Evolutionary conservation across 2,113 vertebrate species (phyloP), one percentile per base, ranked within the genome.

Genomic region (Ailuropoda melanoleuca): DNA sequence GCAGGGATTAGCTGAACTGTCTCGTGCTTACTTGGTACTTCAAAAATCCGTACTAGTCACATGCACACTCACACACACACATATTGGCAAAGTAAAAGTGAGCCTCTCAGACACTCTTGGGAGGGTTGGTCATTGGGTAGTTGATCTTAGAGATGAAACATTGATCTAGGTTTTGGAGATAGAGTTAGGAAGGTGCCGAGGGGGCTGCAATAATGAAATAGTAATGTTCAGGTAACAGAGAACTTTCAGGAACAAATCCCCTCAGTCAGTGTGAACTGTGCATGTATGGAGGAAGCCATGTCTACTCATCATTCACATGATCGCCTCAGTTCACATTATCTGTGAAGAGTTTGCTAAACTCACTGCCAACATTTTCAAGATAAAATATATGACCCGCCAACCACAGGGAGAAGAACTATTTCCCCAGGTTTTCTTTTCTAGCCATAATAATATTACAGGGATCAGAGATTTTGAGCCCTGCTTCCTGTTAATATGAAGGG

Each of bases 401-500:
- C 92, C 66, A 29, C 94, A 72, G 90, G 87, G 89, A 74, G 58
- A 95, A 92, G 85, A 89, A 72, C 56, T 64, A 60, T 97, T 97
- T 97, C 82, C 46, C 88, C 24, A 66, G 81, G 55, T 94, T 96
- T 98, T 95, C 80, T 80, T n/a, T 68, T 85, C 68, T 81, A 56
- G 88, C 86, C 93, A 78, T 95, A 97, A 97, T 94, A 95, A 95
- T 95, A 95, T 97, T 93, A 93, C 53, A 77, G 81, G 94, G 90
- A 96, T 96, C 94, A 97, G 97, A 94, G 88, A 60, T 60, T 88
- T 75, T 96, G 94, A 98, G 90, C 85, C 80, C 80, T 95, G 80
- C 97, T 98, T 98, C 96, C 98, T 97, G 97, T 97, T 96, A 94
- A 95, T 94, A 90, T 58, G 87, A 92, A 96, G 56, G 89, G 87